Evolutionary conservation across 2,797 vertebrate species (phyloP).

Genomic region (Uromys caudimaculatus): DNA sequence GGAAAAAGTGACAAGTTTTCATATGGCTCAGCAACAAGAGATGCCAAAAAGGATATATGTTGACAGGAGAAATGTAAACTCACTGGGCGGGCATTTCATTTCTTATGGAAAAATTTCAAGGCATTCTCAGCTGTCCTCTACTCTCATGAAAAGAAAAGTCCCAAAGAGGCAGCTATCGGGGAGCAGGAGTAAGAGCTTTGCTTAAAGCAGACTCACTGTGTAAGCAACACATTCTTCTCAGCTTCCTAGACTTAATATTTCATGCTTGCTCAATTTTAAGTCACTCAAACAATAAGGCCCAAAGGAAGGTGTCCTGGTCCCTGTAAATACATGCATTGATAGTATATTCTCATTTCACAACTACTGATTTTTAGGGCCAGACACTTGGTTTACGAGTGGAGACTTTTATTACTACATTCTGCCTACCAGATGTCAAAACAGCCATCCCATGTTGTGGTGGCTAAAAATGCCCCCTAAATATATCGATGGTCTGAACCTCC

Average conservation of each 20-base stretch:
- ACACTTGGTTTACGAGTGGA: not conserved
- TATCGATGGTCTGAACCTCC: too few species aligned
- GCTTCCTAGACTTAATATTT: not conserved
- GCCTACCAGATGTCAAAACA: not conserved
- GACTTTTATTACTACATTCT: not conserved
- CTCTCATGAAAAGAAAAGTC: not conserved
- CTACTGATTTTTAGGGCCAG: not conserved
- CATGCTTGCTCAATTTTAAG: not conserved
- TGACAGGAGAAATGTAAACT: conserved; percentile 22
- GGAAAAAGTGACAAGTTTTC: not conserved
- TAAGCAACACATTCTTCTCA: not conserved
- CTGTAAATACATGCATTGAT: not conserved
- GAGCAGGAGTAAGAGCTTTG: not conserved
- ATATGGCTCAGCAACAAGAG: not conserved
- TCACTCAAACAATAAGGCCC: not conserved
- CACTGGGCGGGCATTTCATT: not conserved
- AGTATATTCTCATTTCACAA: not conserved
- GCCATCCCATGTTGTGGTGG: rapidly evolving
- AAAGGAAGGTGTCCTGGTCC: not conserved
- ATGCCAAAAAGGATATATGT: not conserved
- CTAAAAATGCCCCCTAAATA: not conserved
- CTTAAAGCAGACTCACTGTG: not conserved
- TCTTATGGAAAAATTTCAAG: conserved; percentile 35
- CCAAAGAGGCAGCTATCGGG: not conserved
- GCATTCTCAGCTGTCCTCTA: not conserved